These are phyloP conservation scores for Omphaloscelis lunosa DNA, from an alignment of 2,888 invertebrate species.

Conservation along the genomic window DNA sequence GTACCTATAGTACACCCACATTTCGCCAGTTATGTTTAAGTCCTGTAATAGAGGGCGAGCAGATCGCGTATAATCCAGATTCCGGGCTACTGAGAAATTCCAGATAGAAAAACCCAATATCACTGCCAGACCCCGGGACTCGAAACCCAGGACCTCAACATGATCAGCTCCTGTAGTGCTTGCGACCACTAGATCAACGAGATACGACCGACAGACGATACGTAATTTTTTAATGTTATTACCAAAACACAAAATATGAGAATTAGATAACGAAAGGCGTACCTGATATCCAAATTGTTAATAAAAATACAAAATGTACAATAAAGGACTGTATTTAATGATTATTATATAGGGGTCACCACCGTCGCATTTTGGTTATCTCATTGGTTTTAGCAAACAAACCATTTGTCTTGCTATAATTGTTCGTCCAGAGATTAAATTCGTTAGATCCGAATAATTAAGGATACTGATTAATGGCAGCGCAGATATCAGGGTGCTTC, in stretches of 20 bases:
- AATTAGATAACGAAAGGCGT: not conserved
- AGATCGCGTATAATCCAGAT: no score
- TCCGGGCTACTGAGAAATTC: no score
- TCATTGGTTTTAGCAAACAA: constrained; percentile 66
- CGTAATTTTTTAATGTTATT: not conserved
- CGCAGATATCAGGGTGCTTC: constrained; percentile 53
- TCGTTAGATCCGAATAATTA: constrained; percentile 67
- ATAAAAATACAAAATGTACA: constrained; percentile 7
- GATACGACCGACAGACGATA: no score
- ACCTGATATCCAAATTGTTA: not conserved
- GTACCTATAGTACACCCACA: no score
- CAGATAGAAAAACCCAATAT: no score
- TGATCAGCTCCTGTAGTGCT: no score
- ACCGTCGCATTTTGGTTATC: constrained; percentile 50
- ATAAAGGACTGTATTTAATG: constrained; percentile 32
- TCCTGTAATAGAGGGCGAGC: no score
- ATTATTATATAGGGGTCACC: constrained; percentile 55
- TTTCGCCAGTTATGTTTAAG: no score
- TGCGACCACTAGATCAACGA: no score
- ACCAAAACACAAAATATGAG: not conserved
- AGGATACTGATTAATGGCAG: constrained; percentile 69
- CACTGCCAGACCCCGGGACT: no score
- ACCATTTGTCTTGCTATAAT: constrained; percentile 71
- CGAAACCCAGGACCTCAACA: no score
- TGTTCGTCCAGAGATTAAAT: constrained; percentile 70